Percentiles rank a stretch among this genome's conserved stretches.
These are phyloP conservation scores for Taphrorychus bicolor DNA, from an alignment of 2,888 invertebrate species.

Conservation along the genomic window DNA sequence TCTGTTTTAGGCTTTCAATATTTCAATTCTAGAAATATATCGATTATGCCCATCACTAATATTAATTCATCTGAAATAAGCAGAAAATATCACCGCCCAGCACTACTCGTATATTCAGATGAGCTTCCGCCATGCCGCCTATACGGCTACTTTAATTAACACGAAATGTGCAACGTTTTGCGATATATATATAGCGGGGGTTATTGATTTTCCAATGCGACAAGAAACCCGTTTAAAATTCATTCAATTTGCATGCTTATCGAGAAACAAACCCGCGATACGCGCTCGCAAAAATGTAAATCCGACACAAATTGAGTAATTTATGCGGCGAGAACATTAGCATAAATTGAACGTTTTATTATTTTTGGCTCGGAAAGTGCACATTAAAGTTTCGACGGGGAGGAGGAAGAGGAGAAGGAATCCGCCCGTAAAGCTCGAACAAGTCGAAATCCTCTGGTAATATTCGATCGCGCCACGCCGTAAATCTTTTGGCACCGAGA, in stretches of 20 bases:
- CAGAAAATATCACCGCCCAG: too few relatives aligned
- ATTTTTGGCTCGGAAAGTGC: constrained; percentile 31
- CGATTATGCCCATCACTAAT: too few relatives aligned
- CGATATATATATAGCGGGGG: not conserved
- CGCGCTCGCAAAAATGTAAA: constrained; percentile 18
- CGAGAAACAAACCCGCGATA: not conserved
- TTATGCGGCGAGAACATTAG: constrained; percentile 26
- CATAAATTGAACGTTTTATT: constrained; percentile 30
- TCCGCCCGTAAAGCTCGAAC: constrained; percentile 25
- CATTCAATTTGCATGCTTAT: constrained; percentile 4
- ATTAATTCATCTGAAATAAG: too few relatives aligned
- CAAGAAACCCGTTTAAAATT: not conserved
- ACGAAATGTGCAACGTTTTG: not conserved
- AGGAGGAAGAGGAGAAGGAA: too few relatives aligned
- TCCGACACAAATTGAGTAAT: constrained; percentile 27
- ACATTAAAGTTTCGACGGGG: constrained; percentile 25
- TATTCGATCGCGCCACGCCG: constrained; percentile 15
- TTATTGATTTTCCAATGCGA: not conserved
- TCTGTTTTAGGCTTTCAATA: too few relatives aligned
- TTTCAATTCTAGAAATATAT: too few relatives aligned
- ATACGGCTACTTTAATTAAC: not conserved
- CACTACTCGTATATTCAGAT: too few relatives aligned
- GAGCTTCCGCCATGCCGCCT: not conserved
- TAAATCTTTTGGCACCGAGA: constrained; percentile 22
- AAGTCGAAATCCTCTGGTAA: constrained; percentile 24